Base-by-base conservation (phyloP, 2,888 invertebrate species). In the Lissonota sp. region DNA sequence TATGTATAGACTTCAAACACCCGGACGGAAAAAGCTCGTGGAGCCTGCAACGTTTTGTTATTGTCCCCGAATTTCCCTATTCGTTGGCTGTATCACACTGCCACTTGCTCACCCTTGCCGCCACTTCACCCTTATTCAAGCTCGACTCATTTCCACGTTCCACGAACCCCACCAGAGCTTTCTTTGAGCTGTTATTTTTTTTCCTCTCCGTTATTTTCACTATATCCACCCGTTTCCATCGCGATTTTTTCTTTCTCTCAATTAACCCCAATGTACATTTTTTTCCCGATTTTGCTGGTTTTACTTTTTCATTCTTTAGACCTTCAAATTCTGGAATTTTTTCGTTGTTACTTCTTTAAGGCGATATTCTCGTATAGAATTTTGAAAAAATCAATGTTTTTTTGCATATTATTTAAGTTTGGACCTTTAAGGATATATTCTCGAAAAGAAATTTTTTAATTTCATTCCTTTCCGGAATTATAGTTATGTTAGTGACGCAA, bases 81-180 rank as follows among this genome's bases (percentile, higher is more conserved):
- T 26, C 26, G 26, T 69, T 57, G 42, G 57, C 39, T 10, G 26
- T 26, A 26, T 26, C 26, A 26, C 75, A 53, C 80, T 82, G 83
- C 71, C 80, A 71, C 74, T 72, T 81, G 64, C 79, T 83, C 77
- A 78, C 60, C 53, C 73, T 79, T 80, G 8, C 42, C 69, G 73
- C 67, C 63, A 66, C 74, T 46, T 69, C 72, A 63, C 44, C 64
- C 55, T 42, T 37, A 12, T 67, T 57, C 69, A 70, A 55, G 40
- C n/a, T 16, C 40, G 62, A 14, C 51, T 42, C 39, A 26, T 39
- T 40, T 57, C 71, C 55, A 66, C 69, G 46, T 64, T 69, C 46
- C 53, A 69, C 63, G 58, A 78, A 72, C 37, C 79, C 69, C 79
- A 83, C 74, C 80, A 79, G 58, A 84, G 64, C 79, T 83, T 72